Evolutionary conservation across 2,113 vertebrate species (phyloP), one percentile per base, ranked within the genome.

Genomic region (Paralichthys olivaceus): DNA sequence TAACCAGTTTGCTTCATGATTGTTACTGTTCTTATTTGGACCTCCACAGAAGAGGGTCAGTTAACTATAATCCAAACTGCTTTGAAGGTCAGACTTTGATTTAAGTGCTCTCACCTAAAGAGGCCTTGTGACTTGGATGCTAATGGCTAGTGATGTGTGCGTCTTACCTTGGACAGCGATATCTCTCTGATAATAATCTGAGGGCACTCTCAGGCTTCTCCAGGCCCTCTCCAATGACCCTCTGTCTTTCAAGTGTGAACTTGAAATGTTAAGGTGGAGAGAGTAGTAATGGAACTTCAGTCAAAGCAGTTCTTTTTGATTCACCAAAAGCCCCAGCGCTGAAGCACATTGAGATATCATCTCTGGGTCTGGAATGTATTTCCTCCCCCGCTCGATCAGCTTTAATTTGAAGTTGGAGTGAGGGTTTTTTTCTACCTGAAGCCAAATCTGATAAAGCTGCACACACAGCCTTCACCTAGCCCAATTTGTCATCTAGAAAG

Each of bases 391-490:
- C 84, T 78, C 71, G 55, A 92, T 93, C 88, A 62, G 64, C 69
- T 70, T 87, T 88, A 69, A 89, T 85, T 87, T 88, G 60, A 80
- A 79, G 65, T 79, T 75, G 43, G 79, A 82, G 75, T 47, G 43
- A 47, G 68, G 58, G 53, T 74, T 80, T 84, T 85, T 72, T 68
- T 57, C 65, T 34, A 84, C 77, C 83, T 84, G 70, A 86, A 40
- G 87, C 89, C 90, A 91, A 67, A 92, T 92, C 91, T 86, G 91
- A 93, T 92, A 90, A 86, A 82, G 68, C 55, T 57, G 22, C 43
- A 72, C 49, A 79, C 66, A 73, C 69, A 29, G 58, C 67, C 64
- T 82, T 79, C 61, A 75, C 62, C 79, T 65, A 62, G 77, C 71
- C 79, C 63, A 70, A 86, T 90, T 88, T 90, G 81, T 87, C 81